Evolutionary conservation across 2,113 vertebrate genomes (phyloP), one percentile per base, ranked within the genome.

Genomic region (Misgurnus mizolepis): DNA sequence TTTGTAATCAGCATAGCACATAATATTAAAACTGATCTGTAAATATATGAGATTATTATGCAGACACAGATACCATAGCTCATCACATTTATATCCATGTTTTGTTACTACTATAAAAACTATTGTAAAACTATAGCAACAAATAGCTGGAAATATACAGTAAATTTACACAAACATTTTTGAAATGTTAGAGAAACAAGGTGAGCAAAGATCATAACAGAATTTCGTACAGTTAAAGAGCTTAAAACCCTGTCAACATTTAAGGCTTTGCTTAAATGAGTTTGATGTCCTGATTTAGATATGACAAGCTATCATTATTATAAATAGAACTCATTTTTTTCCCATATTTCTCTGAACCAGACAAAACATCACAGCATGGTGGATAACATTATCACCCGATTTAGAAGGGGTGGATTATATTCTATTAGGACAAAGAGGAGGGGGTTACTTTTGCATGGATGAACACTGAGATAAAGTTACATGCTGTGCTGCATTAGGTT

Each of bases 231-330:
- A 34, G 47, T 11, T 80, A 49, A 41, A 68, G 66, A 60, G 71
- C 62, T 55, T 65, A 53, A 66, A 77, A 49, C 15, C 22, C 75
- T 40, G 47, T 66, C 47, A 66, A 76, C 61, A 34, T 61, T 62
- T 61, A 65, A 76, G 74, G 62, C 62, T 77, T 77, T 8, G 40
- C 71, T 76, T 50, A 55, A 66, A 77, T 77, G 47, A 66, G 50
- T 77, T 67, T 66, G n/a, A 61, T 55, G 75, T 77, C 75, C 75
- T 77, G 62, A 77, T 77, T 67, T 77, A 77, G 62, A 77, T 41
- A 61, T 66, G 62, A 53, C 62, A 66, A 77, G 53, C 43, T 65
- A 67, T 77, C 75, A 77, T 77, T 66, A 67, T 77, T 47, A 77
- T 77, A 77, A 77, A 77, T 77, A 66, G 53, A 77, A 77, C 75